Evolutionary conservation across 2,888 invertebrate genomes (phyloP).

Genomic region (Aphidoletes aphidimyza): DNA sequence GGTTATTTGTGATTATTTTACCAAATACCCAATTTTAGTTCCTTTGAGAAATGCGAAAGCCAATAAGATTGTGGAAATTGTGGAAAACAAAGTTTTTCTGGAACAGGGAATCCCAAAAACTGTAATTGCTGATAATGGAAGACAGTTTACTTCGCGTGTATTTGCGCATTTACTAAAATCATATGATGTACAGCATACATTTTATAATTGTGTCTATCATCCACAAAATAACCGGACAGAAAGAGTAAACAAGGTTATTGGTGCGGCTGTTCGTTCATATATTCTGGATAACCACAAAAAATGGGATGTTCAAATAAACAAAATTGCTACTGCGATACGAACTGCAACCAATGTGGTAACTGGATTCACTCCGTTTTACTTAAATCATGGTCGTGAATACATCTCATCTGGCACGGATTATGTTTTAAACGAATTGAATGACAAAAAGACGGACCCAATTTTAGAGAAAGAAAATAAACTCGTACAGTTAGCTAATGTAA

Average conservation of each 20-base stretch:
- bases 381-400: no score
- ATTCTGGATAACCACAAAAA: constrained; percentile 57
- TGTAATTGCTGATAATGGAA: constrained; percentile 53
- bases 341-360: constrained; percentile 59
- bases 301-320: constrained; percentile 59
- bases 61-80: not conserved
- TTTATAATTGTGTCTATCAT: constrained; percentile 58
- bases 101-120: not conserved
- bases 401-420: no score
- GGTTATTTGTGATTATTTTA: constrained; percentile 6
- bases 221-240: constrained; percentile 61
- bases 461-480: no score
- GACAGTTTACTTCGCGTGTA: not conserved
- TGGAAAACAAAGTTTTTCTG: constrained; percentile 22
- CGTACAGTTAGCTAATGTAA: no score
- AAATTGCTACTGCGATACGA: constrained; percentile 59
- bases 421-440: no score
- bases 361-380: no score
- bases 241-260: constrained; percentile 59
- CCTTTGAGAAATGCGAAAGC: constrained; percentile 27
- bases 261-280: constrained; percentile 60
- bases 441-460: no score
- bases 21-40: constrained; percentile 19
- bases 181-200: not conserved
- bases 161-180: constrained; percentile 6